Percentiles rank a stretch among this genome's conserved stretches.
Evolutionary conservation across 2,113 vertebrate species (phyloP).

Genomic region (Oncorhynchus clarkii): DNA sequence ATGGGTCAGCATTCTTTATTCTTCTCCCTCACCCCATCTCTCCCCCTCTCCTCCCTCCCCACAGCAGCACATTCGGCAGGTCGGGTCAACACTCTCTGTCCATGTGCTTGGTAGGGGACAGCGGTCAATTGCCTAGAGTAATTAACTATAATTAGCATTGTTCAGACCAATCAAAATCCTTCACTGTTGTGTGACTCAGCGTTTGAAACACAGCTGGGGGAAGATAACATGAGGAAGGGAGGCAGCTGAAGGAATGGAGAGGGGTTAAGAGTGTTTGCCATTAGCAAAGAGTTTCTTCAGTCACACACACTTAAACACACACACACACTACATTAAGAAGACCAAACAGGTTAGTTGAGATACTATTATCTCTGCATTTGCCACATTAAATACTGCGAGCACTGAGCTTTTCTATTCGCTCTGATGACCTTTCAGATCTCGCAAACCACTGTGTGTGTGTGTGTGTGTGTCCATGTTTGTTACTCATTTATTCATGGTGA

Average conservation of each 20-base stretch:
- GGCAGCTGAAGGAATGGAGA: conserved; percentile 9
- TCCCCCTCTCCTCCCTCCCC: neutral
- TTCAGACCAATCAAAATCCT: conserved; percentile 25
- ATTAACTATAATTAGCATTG: conserved; percentile 31
- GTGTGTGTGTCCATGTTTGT: too few species aligned
- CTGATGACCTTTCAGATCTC: conserved; percentile 14
- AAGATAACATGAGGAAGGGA: neutral
- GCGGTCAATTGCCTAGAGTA: conserved; percentile 36
- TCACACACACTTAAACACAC: neutral
- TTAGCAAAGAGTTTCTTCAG: too few species aligned
- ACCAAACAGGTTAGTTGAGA: neutral
- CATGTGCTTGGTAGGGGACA: conserved; percentile 4
- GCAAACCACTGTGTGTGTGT: conserved; percentile 1
- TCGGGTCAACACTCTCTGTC: neutral
- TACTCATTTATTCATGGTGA: conserved; percentile 17
- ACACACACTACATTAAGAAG: neutral
- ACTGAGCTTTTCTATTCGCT: neutral
- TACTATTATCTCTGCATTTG: conserved; percentile 13
- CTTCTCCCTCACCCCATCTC: neutral
- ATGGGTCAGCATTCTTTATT: too few species aligned
- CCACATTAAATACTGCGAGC: neutral
- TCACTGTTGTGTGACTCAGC: neutral
- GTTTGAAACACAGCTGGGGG: neutral
- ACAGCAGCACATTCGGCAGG: neutral
- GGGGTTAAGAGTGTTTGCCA: neutral